phyloP scores from a whole-genome alignment of 1,140 invertebrate genomes.

The Papilio polytes region DNA sequence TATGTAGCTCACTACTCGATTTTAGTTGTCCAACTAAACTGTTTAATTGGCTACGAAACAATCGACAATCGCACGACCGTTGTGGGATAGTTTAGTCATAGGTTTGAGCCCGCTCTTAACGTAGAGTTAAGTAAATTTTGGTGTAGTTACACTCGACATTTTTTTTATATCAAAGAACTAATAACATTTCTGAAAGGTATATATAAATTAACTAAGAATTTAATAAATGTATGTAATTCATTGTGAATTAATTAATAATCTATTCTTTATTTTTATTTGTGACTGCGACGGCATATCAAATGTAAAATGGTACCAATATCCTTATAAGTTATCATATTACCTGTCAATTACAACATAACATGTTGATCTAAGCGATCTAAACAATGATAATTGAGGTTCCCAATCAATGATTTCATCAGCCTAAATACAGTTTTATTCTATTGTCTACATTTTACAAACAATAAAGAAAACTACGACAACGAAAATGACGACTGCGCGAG shows the following conservation, averaged over 20 bases:
- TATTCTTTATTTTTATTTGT: not conserved
- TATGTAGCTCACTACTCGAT: no score
- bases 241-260: no score
- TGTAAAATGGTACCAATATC: not conserved
- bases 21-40: not conserved
- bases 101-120: no score
- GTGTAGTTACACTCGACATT: no score
- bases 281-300: no score
- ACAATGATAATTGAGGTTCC: not conserved
- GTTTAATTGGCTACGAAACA: no score
- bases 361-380: not conserved
- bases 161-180: not conserved
- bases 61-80: no score
- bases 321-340: not conserved
- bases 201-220: no score
- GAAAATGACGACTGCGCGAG: not conserved
- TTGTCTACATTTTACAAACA: constrained; percentile 29
- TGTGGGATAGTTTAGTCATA: no score
- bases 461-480: constrained; percentile 18
- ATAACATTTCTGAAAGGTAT: no score
- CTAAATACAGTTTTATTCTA: constrained; percentile 17
- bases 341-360: not conserved
- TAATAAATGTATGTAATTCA: no score
- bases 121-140: not conserved
- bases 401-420: constrained; percentile 26